phyloP scores from a whole-genome alignment of 1,140 invertebrate species.

The Chironomus striatipennis region DNA sequence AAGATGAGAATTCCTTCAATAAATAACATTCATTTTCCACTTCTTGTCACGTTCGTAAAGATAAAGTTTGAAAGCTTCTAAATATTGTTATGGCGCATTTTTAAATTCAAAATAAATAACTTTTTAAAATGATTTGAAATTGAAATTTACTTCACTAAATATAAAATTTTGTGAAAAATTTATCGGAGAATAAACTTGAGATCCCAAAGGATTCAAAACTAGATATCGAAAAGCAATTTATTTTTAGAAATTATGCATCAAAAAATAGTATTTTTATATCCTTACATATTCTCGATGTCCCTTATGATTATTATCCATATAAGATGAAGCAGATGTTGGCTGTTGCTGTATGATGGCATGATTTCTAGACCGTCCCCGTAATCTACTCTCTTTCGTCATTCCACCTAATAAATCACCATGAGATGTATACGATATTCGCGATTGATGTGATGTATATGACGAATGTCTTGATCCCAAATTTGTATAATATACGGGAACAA shows the following conservation, averaged over 20 bases:
- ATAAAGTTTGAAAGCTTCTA: too few relatives aligned
- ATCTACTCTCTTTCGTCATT: constrained; percentile 74
- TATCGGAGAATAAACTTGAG: too few relatives aligned
- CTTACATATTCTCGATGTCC: constrained; percentile 62
- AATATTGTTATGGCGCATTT: too few relatives aligned
- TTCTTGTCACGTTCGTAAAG: constrained; percentile 31
- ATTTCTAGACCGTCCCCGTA: constrained; percentile 62
- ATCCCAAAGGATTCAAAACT: too few relatives aligned
- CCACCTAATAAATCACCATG: constrained; percentile 79
- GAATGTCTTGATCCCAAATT: constrained; percentile 80
- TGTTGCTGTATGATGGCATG: constrained; percentile 42
- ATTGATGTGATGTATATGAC: constrained; percentile 89
- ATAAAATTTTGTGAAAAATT: too few relatives aligned
- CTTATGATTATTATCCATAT: constrained; percentile 58
- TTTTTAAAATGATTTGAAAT: too few relatives aligned
- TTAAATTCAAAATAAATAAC: too few relatives aligned
- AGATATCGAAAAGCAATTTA: too few relatives aligned
- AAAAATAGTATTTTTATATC: constrained; percentile 17
- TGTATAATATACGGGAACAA: constrained; percentile 79
- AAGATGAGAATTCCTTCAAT: background rate
- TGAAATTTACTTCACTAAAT: too few relatives aligned
- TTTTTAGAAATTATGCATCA: too few relatives aligned
- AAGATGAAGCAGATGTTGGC: constrained; percentile 42
- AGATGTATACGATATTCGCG: constrained; percentile 84
- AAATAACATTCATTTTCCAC: constrained; percentile 2